These are phyloP conservation scores for Carassius gibelio DNA, from an alignment of 2,113 vertebrate species.

Conservation along the genomic window DNA sequence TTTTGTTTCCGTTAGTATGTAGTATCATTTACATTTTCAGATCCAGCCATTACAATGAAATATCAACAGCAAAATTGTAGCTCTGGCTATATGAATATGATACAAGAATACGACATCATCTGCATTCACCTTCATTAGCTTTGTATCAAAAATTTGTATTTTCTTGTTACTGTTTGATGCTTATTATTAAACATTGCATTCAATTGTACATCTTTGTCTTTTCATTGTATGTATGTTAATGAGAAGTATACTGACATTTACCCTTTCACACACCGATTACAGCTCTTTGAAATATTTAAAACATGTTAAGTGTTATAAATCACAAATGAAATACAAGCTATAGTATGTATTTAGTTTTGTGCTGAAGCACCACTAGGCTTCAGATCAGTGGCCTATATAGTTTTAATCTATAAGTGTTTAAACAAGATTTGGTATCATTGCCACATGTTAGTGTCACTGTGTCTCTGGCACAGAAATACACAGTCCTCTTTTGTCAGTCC, in stretches of 20 bases:
- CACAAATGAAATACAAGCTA: background rate
- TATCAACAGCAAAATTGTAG: background rate
- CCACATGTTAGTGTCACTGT: constrained; percentile 48
- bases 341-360: background rate
- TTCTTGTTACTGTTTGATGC: background rate
- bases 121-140: background rate
- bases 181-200: background rate
- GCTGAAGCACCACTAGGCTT: too few species aligned
- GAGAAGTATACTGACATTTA: background rate
- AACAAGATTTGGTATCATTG: constrained; percentile 52
- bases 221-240: background rate
- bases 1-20: too few species aligned
- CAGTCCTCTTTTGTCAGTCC: constrained; percentile 60
- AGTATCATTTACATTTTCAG: background rate
- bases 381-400: too few species aligned
- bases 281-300: background rate
- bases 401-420: background rate
- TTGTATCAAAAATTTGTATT: background rate
- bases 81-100: background rate
- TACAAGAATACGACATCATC: background rate
- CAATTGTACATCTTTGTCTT: background rate
- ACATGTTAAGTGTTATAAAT: too few species aligned
- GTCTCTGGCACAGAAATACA: constrained; percentile 65
- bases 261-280: background rate
- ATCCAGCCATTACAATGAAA: background rate